These are phyloP conservation scores for Lochmaea crataegi DNA, from an alignment of 2,888 invertebrate species.

Conservation along the genomic window DNA sequence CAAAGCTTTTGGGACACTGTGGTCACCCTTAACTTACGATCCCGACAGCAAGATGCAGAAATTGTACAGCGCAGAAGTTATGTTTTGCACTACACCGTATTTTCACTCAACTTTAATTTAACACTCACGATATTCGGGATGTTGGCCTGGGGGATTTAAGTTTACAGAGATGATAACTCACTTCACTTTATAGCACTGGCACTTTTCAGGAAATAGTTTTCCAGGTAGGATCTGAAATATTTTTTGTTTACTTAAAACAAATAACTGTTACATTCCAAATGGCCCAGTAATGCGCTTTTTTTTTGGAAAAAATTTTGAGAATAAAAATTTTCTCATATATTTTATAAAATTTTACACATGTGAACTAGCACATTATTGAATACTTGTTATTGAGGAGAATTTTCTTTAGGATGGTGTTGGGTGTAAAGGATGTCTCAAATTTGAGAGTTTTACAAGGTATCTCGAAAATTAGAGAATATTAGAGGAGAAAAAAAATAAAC, in stretches of 20 bases:
- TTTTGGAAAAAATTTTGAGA: too few relatives aligned
- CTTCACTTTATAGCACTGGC: background rate
- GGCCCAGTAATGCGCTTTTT: too few relatives aligned
- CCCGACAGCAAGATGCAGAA: background rate
- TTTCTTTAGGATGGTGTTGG: too few relatives aligned
- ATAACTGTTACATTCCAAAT: background rate
- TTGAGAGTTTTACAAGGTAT: too few relatives aligned
- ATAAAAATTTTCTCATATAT: too few relatives aligned
- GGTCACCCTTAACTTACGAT: background rate
- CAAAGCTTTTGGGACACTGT: background rate
- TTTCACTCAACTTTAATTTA: background rate
- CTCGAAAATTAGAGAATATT: too few relatives aligned
- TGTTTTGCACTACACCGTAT: background rate
- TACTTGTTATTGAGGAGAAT: too few relatives aligned
- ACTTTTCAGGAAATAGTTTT: background rate
- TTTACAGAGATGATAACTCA: background rate
- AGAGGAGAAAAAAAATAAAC: too few relatives aligned
- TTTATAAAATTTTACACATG: too few relatives aligned
- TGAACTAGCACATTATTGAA: too few relatives aligned
- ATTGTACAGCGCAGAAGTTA: background rate
- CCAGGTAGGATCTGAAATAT: background rate
- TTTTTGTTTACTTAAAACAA: background rate
- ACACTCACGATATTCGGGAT: background rate
- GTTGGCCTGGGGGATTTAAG: background rate
- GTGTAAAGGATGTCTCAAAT: too few relatives aligned